Conservation (phyloP, 2,797 vertebrate genomes). For the Hypotaenidia philippensis region DNA sequence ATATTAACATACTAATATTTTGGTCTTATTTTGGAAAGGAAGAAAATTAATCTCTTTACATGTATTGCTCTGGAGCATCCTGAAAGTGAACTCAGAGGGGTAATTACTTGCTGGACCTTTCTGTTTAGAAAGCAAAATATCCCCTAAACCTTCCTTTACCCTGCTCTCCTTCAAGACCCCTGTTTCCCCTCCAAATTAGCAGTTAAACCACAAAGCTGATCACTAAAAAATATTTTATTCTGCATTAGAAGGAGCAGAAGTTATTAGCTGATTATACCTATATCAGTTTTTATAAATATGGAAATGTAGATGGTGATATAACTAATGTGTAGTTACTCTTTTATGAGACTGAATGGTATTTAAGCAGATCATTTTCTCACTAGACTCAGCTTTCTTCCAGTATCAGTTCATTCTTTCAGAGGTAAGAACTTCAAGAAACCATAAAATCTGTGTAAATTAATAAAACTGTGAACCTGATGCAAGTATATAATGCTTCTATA, state of each 20-base stretch:
- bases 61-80: conserved; percentile 47
- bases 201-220: conserved; percentile 16
- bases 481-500: conserved; percentile 60
- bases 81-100: background rate
- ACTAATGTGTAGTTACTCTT: conserved; percentile 27
- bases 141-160: background rate
- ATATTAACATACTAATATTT: background rate
- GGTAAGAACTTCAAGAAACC: conserved; percentile 53
- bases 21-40: background rate
- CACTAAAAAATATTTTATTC: conserved; percentile 16
- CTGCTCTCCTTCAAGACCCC: background rate
- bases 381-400: conserved; percentile 64
- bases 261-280: conserved; percentile 20
- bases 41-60: conserved; percentile 9
- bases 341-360: conserved; percentile 62
- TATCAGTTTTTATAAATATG: conserved; percentile 49
- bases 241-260: background rate
- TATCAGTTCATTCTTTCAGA: conserved; percentile 54
- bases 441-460: conserved; percentile 72
- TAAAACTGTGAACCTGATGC: conserved; percentile 65
- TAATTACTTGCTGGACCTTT: background rate
- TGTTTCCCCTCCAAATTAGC: background rate
- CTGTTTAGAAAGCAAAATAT: background rate
- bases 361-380: conserved; percentile 64
- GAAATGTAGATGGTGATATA: conserved; percentile 25